Conservation (phyloP, 2,888 invertebrate genomes). For the Hirtodrosophila confusa region DNA sequence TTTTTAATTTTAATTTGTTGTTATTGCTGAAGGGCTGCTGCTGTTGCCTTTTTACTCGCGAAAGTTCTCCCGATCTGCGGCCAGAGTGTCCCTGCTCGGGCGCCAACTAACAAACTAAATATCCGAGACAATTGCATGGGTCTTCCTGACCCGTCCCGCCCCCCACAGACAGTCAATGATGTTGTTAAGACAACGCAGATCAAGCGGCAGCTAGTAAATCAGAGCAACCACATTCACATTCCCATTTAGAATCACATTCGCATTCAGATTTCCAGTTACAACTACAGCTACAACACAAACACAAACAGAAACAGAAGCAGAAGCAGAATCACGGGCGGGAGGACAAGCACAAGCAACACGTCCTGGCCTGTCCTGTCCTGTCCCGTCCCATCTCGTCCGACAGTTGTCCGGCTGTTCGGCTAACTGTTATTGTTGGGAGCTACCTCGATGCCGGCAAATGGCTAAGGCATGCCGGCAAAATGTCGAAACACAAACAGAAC, state of each 20-base stretch:
- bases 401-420: conserved; percentile 28
- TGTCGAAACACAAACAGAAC: conserved; percentile 39
- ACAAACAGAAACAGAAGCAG: neutral
- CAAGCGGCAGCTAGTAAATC: conserved; percentile 35
- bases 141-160: too few species aligned
- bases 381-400: conserved; percentile 4
- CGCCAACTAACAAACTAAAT: neutral
- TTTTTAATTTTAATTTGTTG: conserved; percentile 60
- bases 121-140: neutral
- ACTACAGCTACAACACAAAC: neutral
- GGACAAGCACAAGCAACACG: conserved; percentile 43
- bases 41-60: conserved; percentile 1
- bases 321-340: neutral
- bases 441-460: conserved; percentile 30
- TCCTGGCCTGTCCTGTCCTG: conserved; percentile 12
- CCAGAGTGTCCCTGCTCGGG: too few species aligned
- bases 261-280: conserved; percentile 10
- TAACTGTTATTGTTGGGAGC: conserved; percentile 43
- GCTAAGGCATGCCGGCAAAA: conserved; percentile 42
- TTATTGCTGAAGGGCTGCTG: conserved; percentile 29
- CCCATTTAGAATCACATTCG: conserved; percentile 12
- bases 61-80: neutral
- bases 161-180: neutral
- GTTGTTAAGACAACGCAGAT: conserved; percentile 15
- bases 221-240: conserved; percentile 22